phyloP scores from a whole-genome alignment of 30 jellyfish, hydroid and myxozoan genomes.

The Turritopsis rubra region DNA sequence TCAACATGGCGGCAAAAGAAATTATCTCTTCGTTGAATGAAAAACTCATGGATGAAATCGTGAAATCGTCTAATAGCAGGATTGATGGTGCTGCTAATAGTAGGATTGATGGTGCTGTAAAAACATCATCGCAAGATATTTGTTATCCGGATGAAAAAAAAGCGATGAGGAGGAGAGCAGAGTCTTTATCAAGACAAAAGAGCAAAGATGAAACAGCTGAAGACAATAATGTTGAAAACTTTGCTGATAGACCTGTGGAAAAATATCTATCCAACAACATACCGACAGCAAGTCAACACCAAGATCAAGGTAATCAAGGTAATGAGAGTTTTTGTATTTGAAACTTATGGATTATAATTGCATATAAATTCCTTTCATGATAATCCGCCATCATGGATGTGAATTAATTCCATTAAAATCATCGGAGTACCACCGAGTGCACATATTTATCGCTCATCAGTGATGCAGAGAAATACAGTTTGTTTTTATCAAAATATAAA shows the following conservation, averaged over 20 bases:
- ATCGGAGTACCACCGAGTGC: neutral
- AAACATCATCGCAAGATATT: too few species aligned
- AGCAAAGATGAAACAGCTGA: neutral
- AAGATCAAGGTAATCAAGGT: too few species aligned
- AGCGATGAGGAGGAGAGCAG: too few species aligned
- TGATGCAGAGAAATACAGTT: neutral
- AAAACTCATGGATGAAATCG: neutral
- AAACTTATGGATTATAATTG: too few species aligned
- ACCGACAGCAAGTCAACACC: too few species aligned
- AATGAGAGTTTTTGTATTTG: too few species aligned
- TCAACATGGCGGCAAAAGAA: neutral
- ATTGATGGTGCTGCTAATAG: neutral
- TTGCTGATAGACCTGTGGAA: neutral
- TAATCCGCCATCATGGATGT: too few species aligned
- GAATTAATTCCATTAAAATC: neutral
- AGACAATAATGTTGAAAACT: neutral
- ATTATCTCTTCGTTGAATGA: neutral
- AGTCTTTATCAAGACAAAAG: neutral
- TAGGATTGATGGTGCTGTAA: neutral
- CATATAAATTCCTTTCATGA: too few species aligned
- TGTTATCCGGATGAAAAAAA: too few species aligned
- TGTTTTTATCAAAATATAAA: neutral
- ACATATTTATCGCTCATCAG: neutral
- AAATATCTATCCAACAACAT: neutral
- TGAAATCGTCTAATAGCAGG: neutral